These are phyloP conservation scores for Crotalus helleri DNA, from an alignment of 2,113 vertebrate genomes.

Conservation along the genomic window DNA sequence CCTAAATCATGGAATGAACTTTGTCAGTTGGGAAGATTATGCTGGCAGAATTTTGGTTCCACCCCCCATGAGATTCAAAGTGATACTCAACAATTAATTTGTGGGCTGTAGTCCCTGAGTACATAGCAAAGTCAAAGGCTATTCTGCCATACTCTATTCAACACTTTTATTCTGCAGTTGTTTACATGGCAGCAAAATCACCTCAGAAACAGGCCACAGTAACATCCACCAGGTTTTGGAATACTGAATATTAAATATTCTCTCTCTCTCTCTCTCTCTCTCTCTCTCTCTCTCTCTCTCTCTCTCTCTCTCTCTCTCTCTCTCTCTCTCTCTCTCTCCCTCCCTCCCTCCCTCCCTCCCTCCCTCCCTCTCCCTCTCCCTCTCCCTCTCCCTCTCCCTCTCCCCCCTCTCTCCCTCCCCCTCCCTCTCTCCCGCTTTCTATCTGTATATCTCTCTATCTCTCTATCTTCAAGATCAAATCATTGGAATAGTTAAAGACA, in stretches of 20 bases:
- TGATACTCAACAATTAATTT: neutral
- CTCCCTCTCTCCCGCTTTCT: no score
- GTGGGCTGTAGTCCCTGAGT: neutral
- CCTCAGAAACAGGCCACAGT: neutral
- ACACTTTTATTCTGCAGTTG: neutral
- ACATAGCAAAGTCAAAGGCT: neutral
- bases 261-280: neutral
- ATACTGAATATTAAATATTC: neutral
- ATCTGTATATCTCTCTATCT: neutral
- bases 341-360: neutral
- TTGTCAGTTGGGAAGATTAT: neutral
- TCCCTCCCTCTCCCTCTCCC: neutral
- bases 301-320: no score
- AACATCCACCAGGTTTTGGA: neutral
- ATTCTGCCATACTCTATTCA: neutral
- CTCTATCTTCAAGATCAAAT: neutral
- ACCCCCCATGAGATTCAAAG: neutral
- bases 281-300: neutral
- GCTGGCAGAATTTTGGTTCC: neutral
- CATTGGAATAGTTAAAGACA: neutral
- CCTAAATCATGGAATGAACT: neutral
- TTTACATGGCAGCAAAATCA: neutral
- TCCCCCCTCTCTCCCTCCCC: neutral
- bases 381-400: no score
- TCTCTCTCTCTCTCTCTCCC: fast-evolving